Conservation (phyloP, 2,797 vertebrate species). For the Hoplostethus mediterraneus region DNA sequence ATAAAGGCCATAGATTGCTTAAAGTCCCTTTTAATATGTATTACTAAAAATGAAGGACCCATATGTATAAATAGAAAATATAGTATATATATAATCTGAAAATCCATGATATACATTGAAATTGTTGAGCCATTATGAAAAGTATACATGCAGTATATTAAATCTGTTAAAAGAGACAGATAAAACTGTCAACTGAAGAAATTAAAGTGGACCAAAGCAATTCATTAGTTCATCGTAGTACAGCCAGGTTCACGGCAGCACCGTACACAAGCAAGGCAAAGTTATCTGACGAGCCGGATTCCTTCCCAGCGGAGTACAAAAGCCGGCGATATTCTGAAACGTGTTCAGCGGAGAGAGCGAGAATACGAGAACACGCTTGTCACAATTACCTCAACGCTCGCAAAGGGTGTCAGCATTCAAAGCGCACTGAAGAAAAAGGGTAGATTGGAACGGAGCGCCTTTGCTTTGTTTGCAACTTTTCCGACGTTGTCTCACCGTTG, state of each 20-base stretch:
- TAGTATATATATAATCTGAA: no score
- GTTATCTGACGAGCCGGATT: slow-evolving; percentile 36
- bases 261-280: neutral
- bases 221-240: slow-evolving; percentile 48
- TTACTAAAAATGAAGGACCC: no score
- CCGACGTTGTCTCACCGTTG: slow-evolving; percentile 60
- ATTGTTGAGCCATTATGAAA: no score
- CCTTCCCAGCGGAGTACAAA: slow-evolving; percentile 38
- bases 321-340: slow-evolving; percentile 30
- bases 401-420: slow-evolving; percentile 24
- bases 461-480: slow-evolving; percentile 63
- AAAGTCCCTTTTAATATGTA: no score
- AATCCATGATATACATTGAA: no score
- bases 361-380: slow-evolving; percentile 39
- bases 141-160: slow-evolving; percentile 70
- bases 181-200: slow-evolving; percentile 81
- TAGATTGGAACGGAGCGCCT: slow-evolving; percentile 49
- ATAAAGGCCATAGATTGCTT: no score
- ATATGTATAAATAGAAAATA: no score
- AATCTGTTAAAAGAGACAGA: slow-evolving; percentile 73
- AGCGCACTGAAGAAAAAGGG: slow-evolving; percentile 42
- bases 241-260: neutral
- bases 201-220: slow-evolving; percentile 83
- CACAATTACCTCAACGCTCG: slow-evolving; percentile 50
- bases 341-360: slow-evolving; percentile 14